Percentiles rank a stretch among this genome's conserved stretches.
These are phyloP conservation scores for Hemicentrotus pulcherrimus DNA, from an alignment of 35 echinoderm and acorn worm genomes.

Conservation along the genomic window DNA sequence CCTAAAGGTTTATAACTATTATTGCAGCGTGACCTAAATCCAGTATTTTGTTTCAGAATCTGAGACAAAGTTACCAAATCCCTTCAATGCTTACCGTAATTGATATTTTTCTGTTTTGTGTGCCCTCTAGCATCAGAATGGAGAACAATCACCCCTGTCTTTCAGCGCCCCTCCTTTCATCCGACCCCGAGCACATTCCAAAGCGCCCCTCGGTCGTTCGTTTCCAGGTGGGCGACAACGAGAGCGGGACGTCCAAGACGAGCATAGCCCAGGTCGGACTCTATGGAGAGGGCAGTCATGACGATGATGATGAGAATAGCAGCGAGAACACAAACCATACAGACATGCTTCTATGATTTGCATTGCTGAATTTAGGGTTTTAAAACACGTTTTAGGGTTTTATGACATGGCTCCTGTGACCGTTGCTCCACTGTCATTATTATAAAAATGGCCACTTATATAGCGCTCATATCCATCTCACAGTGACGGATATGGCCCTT, in stretches of 20 bases:
- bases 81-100: no score
- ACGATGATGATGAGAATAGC: conserved; percentile 46
- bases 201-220: conserved; percentile 26
- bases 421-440: no score
- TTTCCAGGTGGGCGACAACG: conserved; percentile 35
- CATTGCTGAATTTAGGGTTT: not conserved
- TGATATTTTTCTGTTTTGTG: not conserved
- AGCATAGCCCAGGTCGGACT: conserved; percentile 29
- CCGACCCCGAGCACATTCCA: conserved; percentile 20
- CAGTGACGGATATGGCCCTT: no score
- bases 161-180: not conserved
- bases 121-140: not conserved
- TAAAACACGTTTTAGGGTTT: no score
- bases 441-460: no score
- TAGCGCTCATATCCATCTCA: no score
- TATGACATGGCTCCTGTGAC: no score
- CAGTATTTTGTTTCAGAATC: no score
- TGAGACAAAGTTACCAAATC: no score
- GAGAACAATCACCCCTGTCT: conserved; percentile 15
- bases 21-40: no score
- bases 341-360: not conserved
- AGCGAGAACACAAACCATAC: not conserved
- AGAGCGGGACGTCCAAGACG: not conserved
- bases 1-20: no score
- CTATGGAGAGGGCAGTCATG: not conserved